phyloP scores from a whole-genome alignment of 2,797 vertebrate species.

The Eidolon dupreanum region DNA sequence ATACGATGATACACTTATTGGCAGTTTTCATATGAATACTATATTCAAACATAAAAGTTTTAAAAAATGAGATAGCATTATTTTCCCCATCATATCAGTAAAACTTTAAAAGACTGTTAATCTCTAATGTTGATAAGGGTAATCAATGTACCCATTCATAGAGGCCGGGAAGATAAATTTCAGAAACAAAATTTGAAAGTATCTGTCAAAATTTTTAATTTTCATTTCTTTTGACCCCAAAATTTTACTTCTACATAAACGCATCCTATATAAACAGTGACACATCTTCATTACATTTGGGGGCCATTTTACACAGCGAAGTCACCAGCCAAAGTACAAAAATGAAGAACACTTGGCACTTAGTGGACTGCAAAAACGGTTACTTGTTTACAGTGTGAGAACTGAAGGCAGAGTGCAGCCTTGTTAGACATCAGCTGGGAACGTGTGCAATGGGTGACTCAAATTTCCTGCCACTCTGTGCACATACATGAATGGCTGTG shows the following conservation, averaged over 20 bases:
- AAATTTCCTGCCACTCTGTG: neutral
- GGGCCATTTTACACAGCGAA: neutral
- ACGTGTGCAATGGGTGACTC: neutral
- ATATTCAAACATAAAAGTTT: neutral
- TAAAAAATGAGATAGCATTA: neutral
- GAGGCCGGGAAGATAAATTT: neutral
- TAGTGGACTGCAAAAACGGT: too few relatives aligned
- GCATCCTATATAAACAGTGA: neutral
- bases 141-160: neutral
- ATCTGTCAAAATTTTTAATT: neutral
- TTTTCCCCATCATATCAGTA: neutral
- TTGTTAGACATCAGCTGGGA: neutral
- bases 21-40: neutral
- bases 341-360: neutral
- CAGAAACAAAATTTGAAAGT: neutral
- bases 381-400: neutral
- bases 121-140: too few relatives aligned
- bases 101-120: neutral
- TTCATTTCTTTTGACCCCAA: neutral
- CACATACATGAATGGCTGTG: too few relatives aligned
- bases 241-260: neutral
- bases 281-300: neutral
- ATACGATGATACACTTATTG: neutral
- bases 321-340: neutral
- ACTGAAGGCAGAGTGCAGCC: neutral